These are phyloP conservation scores for Dromius quadrimaculatus DNA, from an alignment of 2,888 invertebrate species.

Conservation along the genomic window DNA sequence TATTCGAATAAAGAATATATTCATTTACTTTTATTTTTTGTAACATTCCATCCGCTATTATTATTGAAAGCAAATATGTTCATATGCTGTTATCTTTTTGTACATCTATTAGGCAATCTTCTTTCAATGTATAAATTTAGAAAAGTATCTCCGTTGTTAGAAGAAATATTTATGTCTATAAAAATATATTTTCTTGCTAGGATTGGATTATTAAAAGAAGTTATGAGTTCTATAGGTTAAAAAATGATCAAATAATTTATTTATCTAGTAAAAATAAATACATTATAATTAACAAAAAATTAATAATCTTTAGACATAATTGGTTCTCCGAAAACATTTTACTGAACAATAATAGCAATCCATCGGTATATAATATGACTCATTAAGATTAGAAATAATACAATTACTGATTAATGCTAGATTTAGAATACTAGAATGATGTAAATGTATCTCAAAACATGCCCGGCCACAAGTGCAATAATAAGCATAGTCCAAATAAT, in stretches of 20 bases:
- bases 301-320: conserved; percentile 21
- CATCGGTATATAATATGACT: conserved; percentile 66
- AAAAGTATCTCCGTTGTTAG: no score
- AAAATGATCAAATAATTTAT: no score
- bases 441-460: conserved; percentile 59
- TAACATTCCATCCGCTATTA: no score
- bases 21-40: no score
- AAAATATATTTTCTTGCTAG: no score
- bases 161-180: no score
- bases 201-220: no score
- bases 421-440: conserved; percentile 63
- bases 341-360: conserved; percentile 75
- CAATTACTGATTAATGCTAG: conserved; percentile 66
- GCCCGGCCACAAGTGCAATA: conserved; percentile 74
- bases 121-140: no score
- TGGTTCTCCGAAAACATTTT: conserved; percentile 64
- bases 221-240: no score
- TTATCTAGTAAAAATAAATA: conserved; percentile 38
- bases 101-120: no score
- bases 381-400: conserved; percentile 65
- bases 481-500: conserved; percentile 72
- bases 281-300: conserved; percentile 21
- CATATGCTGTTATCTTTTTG: no score
- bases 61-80: no score
- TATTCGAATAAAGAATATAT: neutral